Evolutionary conservation across 2,113 vertebrate genomes (phyloP), one percentile per base, ranked within the genome.

Genomic region (Panurus biarmicus): DNA sequence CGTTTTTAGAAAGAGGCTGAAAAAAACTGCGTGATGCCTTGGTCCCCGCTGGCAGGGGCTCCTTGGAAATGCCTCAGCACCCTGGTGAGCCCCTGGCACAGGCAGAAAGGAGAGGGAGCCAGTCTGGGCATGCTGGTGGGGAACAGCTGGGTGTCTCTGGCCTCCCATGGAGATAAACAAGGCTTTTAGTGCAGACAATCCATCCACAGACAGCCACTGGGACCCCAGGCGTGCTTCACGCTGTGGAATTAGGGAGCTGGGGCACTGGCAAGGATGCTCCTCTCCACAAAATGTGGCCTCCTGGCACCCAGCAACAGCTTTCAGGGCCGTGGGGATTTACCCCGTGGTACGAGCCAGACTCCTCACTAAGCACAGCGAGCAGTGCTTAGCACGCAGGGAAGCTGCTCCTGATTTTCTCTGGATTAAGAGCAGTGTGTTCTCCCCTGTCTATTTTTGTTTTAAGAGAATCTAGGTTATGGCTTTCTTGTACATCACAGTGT

Each of bases 401-500:
- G 82, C 87, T 65, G 58, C 75, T 87, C 85, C 85, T 53, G 74
- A 87, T 94, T 87, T 72, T 45, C 90, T 58, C 60, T 54, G 90
- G 87, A 95, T 90, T 94, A 93, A 76, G 54, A 62, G 73, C 77
- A 78, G 56, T 0, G 1, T 44, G 58, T 40, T 92, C 60, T 81
- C 84, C 56, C 57, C 62, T 11, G 48, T 47, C 91, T 92, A 12
- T 86, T 95, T 93, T 81, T 94, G 48, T 66, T 86, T 83, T 9
- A 45, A 89, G 40, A n/a, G 24, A 91, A 95, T 94, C 80, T 94
- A 57, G 96, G 83, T 80, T 94, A 80, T 12, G 17, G 64, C 72
- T 90, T 58, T 66, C 64, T 40, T 29, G n/a, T 60, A 65, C 5
- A 2, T 56, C 2, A 1, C 0, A 24, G 54, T 24, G 19, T 16